phyloP scores from a whole-genome alignment of 2,888 invertebrate species.

The Lepidocyrtoides sp. region DNA sequence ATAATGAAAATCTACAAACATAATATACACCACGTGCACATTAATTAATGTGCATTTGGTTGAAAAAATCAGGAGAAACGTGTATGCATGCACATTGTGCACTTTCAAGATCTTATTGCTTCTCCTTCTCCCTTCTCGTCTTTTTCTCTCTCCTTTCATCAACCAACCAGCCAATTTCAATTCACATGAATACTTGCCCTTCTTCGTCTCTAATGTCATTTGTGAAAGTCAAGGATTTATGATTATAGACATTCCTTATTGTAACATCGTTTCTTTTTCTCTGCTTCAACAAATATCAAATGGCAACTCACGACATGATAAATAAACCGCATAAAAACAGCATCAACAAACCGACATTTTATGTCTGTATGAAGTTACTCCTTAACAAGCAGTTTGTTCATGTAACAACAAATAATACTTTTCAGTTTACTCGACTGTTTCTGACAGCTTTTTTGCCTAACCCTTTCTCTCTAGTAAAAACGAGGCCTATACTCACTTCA shows the following conservation, averaged over 20 bases:
- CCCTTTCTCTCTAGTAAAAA: conserved; percentile 24
- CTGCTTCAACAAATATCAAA: conserved; percentile 5
- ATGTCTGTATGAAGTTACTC: background rate
- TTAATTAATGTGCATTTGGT: conserved; percentile 24
- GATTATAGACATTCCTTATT: too few species aligned
- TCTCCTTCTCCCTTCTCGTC: background rate
- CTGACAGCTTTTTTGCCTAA: conserved; percentile 48
- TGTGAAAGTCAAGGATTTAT: conserved; percentile 25
- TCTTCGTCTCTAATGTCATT: too few species aligned
- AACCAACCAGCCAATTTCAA: conserved; percentile 27
- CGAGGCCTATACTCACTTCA: background rate
- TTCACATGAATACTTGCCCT: background rate
- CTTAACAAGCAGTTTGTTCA: background rate
- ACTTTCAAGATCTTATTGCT: background rate
- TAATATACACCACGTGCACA: too few species aligned
- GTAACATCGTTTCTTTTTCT: conserved; percentile 11
- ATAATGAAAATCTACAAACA: too few species aligned
- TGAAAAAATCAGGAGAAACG: conserved; percentile 3
- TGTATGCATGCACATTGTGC: too few species aligned
- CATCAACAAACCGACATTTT: conserved; percentile 1
- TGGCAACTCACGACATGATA: background rate
- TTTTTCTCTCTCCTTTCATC: background rate
- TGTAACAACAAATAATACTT: conserved; percentile 37
- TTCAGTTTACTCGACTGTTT: conserved; percentile 44
- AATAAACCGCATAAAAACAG: conserved; percentile 32